Evolutionary conservation across 2,888 invertebrate genomes (phyloP).

Genomic region (Eulithis testata): DNA sequence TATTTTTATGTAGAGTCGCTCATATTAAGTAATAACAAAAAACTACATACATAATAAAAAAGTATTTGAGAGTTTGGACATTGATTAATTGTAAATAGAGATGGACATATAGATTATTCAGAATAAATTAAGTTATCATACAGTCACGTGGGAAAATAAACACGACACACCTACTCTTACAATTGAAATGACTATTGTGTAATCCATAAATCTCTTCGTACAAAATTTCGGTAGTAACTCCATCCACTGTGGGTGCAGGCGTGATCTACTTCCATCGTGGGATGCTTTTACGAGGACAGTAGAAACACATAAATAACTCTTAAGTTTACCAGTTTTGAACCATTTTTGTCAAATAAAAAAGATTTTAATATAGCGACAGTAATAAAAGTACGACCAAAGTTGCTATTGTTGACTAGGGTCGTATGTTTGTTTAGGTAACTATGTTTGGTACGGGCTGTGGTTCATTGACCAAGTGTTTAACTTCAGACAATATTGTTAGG

Average conservation of each 20-base stretch:
- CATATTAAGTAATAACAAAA: too few relatives aligned
- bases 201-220: constrained; percentile 43
- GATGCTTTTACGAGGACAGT: constrained; percentile 39
- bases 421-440: constrained; percentile 78
- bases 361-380: constrained; percentile 45
- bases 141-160: constrained; percentile 27
- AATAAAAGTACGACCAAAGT: constrained; percentile 47
- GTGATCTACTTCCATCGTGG: constrained; percentile 32
- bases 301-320: constrained; percentile 40
- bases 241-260: constrained; percentile 19
- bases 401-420: constrained; percentile 67
- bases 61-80: neutral
- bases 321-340: constrained; percentile 36
- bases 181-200: constrained; percentile 28
- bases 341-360: constrained; percentile 34
- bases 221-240: constrained; percentile 31
- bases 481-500: constrained; percentile 68
- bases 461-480: constrained; percentile 75
- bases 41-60: neutral
- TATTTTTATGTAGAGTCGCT: too few relatives aligned
- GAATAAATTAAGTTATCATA: constrained; percentile 15
- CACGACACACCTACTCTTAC: constrained; percentile 29
- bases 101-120: neutral
- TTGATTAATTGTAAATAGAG: neutral
- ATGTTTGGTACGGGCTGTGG: constrained; percentile 63